Base-by-base conservation (phyloP, 1,140 invertebrate genomes). In the Copidosoma floridanum region DNA sequence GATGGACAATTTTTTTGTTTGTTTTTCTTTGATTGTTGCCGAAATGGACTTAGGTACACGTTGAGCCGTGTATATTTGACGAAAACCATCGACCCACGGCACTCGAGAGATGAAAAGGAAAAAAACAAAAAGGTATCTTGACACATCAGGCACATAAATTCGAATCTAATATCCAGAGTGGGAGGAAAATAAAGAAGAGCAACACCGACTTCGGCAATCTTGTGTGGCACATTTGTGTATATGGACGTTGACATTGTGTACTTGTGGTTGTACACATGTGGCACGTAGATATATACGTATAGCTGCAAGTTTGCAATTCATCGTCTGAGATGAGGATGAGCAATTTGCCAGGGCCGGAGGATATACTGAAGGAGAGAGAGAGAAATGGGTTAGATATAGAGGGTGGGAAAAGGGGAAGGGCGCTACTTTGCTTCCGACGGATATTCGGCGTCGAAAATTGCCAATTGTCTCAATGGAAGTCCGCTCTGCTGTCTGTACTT, bases 391-490 rank as follows among this genome's bases (percentile, higher is more conserved):
- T 43, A 24, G 56, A 24, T 32, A 40, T n/a, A n/a, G n/a, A n/a
- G n/a, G n/a, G n/a, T n/a, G n/a, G n/a, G n/a, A n/a, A 52, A 56
- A 50, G 40, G 64, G 63, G 65, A 71, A 72, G 69, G 70, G 71
- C 70, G 67, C 70, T 72, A 67, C 63, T 63, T 57, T 67, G 66
- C 70, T 74, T 74, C 72, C 72, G 72, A 70, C 71, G 71, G 72
- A 74, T 73, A 74, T 72, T 74, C 71, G 71, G 71, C 70, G 68
- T 72, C 68, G 71, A 73, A 73, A 74, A 74, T 74, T 74, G 69
- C 69, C 72, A 74, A 74, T 74, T 74, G 71, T 70, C 71, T 71
- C 71, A 74, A 73, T 73, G 67, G 68, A 71, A 71, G 68, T 66
- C 32, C 32, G 32, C 32, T 35, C 7, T 14, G 7, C 32, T 14